Conservation (phyloP, 2,888 invertebrate species). For the Oscheius sp. region DNA sequence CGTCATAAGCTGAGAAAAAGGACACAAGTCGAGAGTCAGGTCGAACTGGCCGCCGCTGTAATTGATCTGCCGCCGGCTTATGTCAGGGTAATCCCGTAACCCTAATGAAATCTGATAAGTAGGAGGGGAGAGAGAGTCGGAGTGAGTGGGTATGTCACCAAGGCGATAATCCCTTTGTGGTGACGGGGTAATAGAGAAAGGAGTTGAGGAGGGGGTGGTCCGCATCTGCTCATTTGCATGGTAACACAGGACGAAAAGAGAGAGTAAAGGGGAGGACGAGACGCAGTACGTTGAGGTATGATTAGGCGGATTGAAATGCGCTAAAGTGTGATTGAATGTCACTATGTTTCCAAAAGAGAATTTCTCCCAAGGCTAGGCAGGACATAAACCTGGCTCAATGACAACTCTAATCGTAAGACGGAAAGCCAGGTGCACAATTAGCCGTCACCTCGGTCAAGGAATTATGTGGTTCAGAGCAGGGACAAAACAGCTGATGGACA, state of each 20-base stretch:
- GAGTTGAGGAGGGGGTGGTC: not conserved
- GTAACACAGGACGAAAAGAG: too few species aligned
- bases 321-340: slow-evolving; percentile 31
- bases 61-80: slow-evolving; percentile 23
- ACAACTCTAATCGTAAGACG: slow-evolving; percentile 2
- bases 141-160: not conserved
- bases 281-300: slow-evolving; percentile 26
- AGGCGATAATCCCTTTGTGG: not conserved
- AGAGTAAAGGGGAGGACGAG: slow-evolving; percentile 2
- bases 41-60: slow-evolving; percentile 10
- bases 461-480: not conserved
- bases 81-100: slow-evolving; percentile 28
- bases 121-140: not conserved
- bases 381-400: not conserved
- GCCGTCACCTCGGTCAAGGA: not conserved
- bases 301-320: slow-evolving; percentile 30
- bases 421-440: slow-evolving; percentile 22
- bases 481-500: slow-evolving; percentile 17
- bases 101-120: slow-evolving; percentile 31
- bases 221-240: slow-evolving; percentile 30
- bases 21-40: not conserved
- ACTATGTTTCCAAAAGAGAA: not conserved
- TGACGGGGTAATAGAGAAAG: not conserved
- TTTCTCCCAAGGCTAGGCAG: not conserved
- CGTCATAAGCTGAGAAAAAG: slow-evolving; percentile 18